Evolutionary conservation across 2,113 vertebrate genomes (phyloP).

Genomic region (Brachyhypopomus gauderio): DNA sequence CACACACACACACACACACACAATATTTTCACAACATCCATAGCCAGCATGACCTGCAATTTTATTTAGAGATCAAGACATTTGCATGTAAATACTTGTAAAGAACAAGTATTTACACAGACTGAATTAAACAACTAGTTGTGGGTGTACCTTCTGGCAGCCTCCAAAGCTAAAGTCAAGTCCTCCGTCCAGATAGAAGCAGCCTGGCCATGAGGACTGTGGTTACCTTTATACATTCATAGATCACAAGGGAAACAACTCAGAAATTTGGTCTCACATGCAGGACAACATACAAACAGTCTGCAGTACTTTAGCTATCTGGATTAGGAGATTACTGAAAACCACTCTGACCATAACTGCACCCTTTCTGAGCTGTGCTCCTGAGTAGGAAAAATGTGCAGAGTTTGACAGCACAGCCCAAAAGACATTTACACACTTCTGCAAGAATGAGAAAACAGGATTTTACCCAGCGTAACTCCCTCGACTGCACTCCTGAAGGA

Average conservation of each 20-base stretch:
- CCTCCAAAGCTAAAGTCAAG: conserved; percentile 83
- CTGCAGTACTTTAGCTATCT: too few relatives aligned
- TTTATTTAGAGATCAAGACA: neutral
- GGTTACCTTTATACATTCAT: conserved; percentile 68
- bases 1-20: neutral
- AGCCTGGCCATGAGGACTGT: conserved; percentile 77
- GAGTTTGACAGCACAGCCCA: too few relatives aligned
- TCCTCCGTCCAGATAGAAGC: conserved; percentile 89
- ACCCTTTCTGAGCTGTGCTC: too few relatives aligned
- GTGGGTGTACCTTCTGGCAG: conserved; percentile 73
- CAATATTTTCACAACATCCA: neutral
- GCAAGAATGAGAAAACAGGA: neutral
- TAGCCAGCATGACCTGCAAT: neutral
- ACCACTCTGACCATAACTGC: too few relatives aligned
- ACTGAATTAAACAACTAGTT: neutral
- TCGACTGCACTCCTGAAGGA: conserved; percentile 83
- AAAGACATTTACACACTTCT: neutral
- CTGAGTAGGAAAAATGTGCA: too few relatives aligned
- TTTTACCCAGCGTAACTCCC: conserved; percentile 74
- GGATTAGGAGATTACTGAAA: too few relatives aligned
- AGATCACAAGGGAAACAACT: conserved; percentile 3
- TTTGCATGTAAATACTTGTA: neutral
- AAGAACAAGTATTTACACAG: neutral
- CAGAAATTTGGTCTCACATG: neutral
- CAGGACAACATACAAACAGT: neutral